Conservation (phyloP, 2,888 invertebrate genomes). For the Drosophila quinaria region DNA sequence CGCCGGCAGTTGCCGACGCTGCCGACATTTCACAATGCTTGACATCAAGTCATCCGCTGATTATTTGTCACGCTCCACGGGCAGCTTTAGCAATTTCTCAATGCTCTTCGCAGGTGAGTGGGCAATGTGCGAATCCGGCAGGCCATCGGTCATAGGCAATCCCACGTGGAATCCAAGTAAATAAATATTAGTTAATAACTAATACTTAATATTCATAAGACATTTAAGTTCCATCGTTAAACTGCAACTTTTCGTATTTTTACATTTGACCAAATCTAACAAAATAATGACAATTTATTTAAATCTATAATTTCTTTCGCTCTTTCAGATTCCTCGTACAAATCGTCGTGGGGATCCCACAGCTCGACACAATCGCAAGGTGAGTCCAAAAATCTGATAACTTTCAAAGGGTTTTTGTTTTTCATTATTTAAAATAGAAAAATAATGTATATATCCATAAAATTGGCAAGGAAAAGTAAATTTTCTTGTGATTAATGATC, state of each 20-base stretch:
- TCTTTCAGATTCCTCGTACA: conserved; percentile 94
- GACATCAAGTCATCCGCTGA: conserved; percentile 97
- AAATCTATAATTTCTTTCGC: conserved; percentile 39
- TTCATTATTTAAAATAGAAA: too few relatives aligned
- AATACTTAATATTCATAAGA: conserved; percentile 38
- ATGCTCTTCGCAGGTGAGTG: conserved; percentile 96
- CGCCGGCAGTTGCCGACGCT: conserved; percentile 76
- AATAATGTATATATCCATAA: too few relatives aligned
- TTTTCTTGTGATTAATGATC: too few relatives aligned
- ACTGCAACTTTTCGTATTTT: conserved; percentile 3
- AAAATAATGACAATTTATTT: not conserved
- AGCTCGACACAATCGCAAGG: conserved; percentile 92
- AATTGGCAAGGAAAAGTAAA: too few relatives aligned
- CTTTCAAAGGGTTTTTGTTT: too few relatives aligned
- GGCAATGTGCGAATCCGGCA: conserved; percentile 75
- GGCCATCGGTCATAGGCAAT: conserved; percentile 71
- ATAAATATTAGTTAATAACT: conserved; percentile 46
- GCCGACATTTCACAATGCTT: conserved; percentile 88
- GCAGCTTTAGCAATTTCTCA: conserved; percentile 97
- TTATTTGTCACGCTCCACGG: conserved; percentile 93
- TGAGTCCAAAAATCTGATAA: conserved; percentile 85
- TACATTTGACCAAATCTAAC: not conserved
- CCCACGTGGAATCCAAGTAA: conserved; percentile 78
- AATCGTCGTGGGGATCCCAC: conserved; percentile 94
- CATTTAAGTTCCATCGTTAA: conserved; percentile 26